phyloP scores from a whole-genome alignment of 2,113 vertebrate species.

The Alethe castanea region DNA sequence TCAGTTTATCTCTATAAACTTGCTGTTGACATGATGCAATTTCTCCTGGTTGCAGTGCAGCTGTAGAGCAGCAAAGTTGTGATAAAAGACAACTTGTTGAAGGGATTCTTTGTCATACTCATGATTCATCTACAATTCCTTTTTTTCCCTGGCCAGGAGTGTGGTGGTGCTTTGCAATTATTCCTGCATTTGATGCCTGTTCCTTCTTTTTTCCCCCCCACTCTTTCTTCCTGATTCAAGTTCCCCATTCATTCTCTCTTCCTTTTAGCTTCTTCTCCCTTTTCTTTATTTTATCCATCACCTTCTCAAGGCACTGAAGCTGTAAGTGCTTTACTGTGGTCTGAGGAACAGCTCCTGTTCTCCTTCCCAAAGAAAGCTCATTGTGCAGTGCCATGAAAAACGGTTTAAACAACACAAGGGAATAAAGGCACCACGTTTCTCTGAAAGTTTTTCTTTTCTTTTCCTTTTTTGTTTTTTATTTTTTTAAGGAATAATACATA shows the following conservation, averaged over 20 bases:
- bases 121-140: constrained; percentile 15
- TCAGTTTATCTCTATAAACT: constrained; percentile 51
- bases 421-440: constrained; percentile 36
- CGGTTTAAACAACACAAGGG: constrained; percentile 33
- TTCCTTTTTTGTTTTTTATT: neutral
- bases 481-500: constrained; percentile 49
- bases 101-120: constrained; percentile 47
- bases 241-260: constrained; percentile 22
- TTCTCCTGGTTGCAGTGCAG: constrained; percentile 2
- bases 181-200: neutral
- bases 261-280: neutral
- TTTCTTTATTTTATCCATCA: neutral
- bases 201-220: neutral
- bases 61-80: constrained; percentile 27
- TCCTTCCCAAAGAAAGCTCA: constrained; percentile 32
- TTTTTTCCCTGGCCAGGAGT: neutral
- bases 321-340: constrained; percentile 12
- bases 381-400: constrained; percentile 41
- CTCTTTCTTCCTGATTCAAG: neutral
- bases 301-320: neutral
- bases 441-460: constrained; percentile 13
- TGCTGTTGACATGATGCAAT: constrained; percentile 30
- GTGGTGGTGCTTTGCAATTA: constrained; percentile 43
- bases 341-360: constrained; percentile 38
- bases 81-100: constrained; percentile 57